Percentiles rank a stretch among this genome's conserved stretches.
Conservation (phyloP, 1,140 invertebrate genomes). For the Lepidurus couesii region DNA sequence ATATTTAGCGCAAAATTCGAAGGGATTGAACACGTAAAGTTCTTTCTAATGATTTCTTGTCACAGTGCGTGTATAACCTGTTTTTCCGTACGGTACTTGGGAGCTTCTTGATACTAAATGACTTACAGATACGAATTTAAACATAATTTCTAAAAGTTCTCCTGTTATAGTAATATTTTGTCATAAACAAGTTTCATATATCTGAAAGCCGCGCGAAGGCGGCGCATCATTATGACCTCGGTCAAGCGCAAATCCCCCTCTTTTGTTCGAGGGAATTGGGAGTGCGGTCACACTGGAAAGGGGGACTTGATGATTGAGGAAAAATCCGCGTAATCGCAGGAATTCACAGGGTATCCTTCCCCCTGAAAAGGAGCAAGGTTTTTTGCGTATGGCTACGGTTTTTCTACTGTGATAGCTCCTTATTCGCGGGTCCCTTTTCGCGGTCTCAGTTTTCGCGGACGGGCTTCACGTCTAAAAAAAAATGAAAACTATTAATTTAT, state of each 20-base stretch:
- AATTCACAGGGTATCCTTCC: not conserved
- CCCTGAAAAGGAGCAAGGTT: not conserved
- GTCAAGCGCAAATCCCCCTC: not conserved
- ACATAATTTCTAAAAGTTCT: not conserved
- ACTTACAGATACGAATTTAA: too few species aligned
- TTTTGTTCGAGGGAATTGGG: not conserved
- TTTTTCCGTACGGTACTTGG: too few species aligned
- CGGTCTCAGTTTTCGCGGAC: not conserved
- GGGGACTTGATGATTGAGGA: not conserved
- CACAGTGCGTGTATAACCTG: too few species aligned
- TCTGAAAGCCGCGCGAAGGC: not conserved
- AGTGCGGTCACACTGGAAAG: not conserved
- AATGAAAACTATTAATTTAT: not conserved
- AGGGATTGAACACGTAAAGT: too few species aligned
- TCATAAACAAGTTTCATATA: not conserved
- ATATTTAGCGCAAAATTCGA: too few species aligned
- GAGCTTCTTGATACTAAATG: too few species aligned
- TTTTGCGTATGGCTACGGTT: not conserved
- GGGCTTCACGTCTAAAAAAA: not conserved
- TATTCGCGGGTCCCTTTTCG: not conserved
- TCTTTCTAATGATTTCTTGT: too few species aligned
- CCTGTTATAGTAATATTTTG: not conserved
- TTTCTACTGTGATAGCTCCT: not conserved
- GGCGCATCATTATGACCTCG: conserved; percentile 4
- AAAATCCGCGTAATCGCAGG: not conserved